Evolutionary conservation across 1,140 invertebrate genomes (phyloP), one percentile per base, ranked within the genome.

Genomic region (Pseudomyrmex flavicornis): DNA sequence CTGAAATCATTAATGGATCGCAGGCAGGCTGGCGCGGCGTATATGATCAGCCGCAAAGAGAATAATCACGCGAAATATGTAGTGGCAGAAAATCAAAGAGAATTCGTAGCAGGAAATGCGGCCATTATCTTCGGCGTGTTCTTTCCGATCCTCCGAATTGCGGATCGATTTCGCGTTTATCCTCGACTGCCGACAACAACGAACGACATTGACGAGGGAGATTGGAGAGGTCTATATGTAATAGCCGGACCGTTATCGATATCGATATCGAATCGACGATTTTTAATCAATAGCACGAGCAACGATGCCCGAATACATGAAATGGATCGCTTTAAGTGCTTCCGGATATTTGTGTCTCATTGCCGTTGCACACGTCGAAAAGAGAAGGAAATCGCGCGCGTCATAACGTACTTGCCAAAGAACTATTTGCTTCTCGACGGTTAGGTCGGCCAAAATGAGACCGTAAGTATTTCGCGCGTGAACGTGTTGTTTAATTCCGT

Each of bases 21-120:
- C 7, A 8, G 15, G 61, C 13, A 10, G 22, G 20, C 61, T 59
- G 35, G 0, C 5, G 35, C 35, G 35, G 35, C 35, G 48, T 52
- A 35, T 54, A 56, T 35, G 65, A 82, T 65, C 65, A 46, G n/a
- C 44, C 58, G 59, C 62, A 88, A 76, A 85, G 87, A 58, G 83
- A 83, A 89, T 85, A 86, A 88, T 82, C 54, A n/a, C 69, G 68
- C 59, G 35, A 76, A 77, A 75, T 74, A 61, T 26, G 56, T 63
- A 59, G 62, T 59, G 35, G 62, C 63, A 46, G 63, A 10, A 69
- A 82, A 73, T 84, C 88, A 89, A 88, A 89, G 84, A 17, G 88
- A 89, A 89, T 89, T 80, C 66, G 59, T 83, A 74, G 59, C 26
- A 50, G 56, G 52, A 44, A 54, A 65, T 70, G 46, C 26, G 26